Percentiles rank a stretch among this genome's conserved stretches.
Conservation (phyloP, 2,113 vertebrate species). For the Ondatra zibethicus region DNA sequence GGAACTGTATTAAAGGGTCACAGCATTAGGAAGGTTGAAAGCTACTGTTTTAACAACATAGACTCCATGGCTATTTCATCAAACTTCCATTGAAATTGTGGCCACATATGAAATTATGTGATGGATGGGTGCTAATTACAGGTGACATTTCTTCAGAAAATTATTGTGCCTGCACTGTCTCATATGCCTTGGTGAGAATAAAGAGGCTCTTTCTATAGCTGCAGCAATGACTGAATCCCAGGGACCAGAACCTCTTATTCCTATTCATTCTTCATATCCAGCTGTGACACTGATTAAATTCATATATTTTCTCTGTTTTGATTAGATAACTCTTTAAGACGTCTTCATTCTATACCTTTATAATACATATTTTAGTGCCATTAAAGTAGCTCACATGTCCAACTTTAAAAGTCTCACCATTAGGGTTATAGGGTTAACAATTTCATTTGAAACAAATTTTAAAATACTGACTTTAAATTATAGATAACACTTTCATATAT, state of each 20-base stretch:
- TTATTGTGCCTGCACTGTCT: not conserved
- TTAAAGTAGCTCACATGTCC: not conserved
- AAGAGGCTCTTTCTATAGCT: not conserved
- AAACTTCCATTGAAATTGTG: not conserved
- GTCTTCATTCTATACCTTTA: not conserved
- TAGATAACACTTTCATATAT: not conserved
- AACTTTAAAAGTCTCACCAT: not conserved
- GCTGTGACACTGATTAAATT: not conserved
- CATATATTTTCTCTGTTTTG: not conserved
- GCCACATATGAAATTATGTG: not conserved
- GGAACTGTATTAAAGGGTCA: not conserved
- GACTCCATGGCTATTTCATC: not conserved
- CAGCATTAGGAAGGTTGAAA: not conserved
- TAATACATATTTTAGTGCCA: not conserved
- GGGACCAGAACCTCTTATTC: not conserved
- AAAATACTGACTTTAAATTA: not conserved
- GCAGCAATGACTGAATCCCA: not conserved
- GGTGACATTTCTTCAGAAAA: not conserved
- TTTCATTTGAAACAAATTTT: not conserved
- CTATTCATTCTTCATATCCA: not conserved
- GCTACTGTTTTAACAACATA: not conserved
- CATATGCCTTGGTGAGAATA: not conserved
- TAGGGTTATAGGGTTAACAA: not conserved
- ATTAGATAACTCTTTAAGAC: not conserved
- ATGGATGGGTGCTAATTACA: fast-evolving